phyloP scores from a whole-genome alignment of 2,888 invertebrate genomes.

The Neuroscelio doddi region DNA sequence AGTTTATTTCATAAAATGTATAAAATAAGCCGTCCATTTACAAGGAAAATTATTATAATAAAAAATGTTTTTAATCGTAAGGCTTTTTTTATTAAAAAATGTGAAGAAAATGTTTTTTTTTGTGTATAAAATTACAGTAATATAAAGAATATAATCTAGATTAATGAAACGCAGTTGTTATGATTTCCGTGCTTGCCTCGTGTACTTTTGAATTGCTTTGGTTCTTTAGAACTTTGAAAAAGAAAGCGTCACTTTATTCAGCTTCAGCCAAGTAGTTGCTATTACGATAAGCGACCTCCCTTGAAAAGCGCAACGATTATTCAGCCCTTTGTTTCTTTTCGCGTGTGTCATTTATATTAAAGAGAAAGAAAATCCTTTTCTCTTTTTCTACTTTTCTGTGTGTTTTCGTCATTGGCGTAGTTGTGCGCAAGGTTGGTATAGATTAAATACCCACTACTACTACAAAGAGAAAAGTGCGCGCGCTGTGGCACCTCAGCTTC shows the following conservation, averaged over 20 bases:
- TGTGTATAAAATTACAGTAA: too few species aligned
- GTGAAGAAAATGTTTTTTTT: too few species aligned
- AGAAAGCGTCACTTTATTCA: background rate
- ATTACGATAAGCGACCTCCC: slow-evolving; percentile 27
- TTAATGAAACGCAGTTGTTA: too few species aligned
- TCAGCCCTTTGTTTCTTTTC: slow-evolving; percentile 45
- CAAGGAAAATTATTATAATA: too few species aligned
- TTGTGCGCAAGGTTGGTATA: slow-evolving; percentile 32
- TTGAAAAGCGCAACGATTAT: slow-evolving; percentile 42
- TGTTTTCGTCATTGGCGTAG: slow-evolving; percentile 19
- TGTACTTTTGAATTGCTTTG: too few species aligned
- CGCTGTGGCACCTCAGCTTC: slow-evolving; percentile 27
- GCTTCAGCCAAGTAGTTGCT: slow-evolving; percentile 33
- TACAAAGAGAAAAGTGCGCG: slow-evolving; percentile 34
- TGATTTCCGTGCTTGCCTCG: too few species aligned
- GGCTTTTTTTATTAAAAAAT: too few species aligned
- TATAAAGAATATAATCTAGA: too few species aligned
- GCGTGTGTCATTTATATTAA: slow-evolving; percentile 36
- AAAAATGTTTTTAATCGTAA: too few species aligned
- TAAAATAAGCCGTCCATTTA: too few species aligned
- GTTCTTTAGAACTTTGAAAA: background rate
- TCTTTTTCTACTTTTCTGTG: slow-evolving; percentile 16
- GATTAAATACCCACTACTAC: slow-evolving; percentile 30
- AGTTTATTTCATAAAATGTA: too few species aligned
- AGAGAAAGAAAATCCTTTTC: slow-evolving; percentile 13